phyloP scores from a whole-genome alignment of 1,140 invertebrate genomes.

The Anagrus nilaparvatae region DNA sequence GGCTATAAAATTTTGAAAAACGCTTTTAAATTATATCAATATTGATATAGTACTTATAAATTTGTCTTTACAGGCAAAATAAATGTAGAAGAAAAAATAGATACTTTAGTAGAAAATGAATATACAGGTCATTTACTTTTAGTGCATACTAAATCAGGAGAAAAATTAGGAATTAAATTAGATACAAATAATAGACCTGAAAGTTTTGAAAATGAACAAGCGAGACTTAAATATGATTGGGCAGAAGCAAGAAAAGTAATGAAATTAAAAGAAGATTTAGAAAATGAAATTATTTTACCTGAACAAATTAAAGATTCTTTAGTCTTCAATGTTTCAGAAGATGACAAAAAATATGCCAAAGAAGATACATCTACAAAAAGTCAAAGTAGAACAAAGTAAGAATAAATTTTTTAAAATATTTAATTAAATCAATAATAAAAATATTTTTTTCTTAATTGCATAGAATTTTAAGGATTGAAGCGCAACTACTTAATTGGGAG shows the following conservation, averaged over 20 bases:
- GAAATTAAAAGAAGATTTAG: conserved; percentile 47
- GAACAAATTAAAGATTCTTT: conserved; percentile 48
- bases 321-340: conserved; percentile 46
- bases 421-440: conserved; percentile 13
- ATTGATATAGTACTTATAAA: conserved; percentile 4
- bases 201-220: conserved; percentile 41
- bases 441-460: neutral
- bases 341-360: conserved; percentile 41
- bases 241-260: conserved; percentile 47
- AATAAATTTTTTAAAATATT: conserved; percentile 11
- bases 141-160: conserved; percentile 45
- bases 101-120: conserved; percentile 2
- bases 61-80: conserved; percentile 28
- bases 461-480: conserved; percentile 56
- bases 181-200: conserved; percentile 41
- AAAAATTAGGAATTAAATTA: conserved; percentile 50
- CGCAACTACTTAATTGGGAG: conserved; percentile 61
- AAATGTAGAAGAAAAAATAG: conserved; percentile 16
- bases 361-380: conserved; percentile 28
- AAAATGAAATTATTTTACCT: conserved; percentile 49
- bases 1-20: neutral
- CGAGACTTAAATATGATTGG: conserved; percentile 48
- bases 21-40: neutral
- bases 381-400: conserved; percentile 32
- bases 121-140: conserved; percentile 35